Base-by-base conservation (phyloP, 1,140 invertebrate species). In the Diorhabda elongata region DNA sequence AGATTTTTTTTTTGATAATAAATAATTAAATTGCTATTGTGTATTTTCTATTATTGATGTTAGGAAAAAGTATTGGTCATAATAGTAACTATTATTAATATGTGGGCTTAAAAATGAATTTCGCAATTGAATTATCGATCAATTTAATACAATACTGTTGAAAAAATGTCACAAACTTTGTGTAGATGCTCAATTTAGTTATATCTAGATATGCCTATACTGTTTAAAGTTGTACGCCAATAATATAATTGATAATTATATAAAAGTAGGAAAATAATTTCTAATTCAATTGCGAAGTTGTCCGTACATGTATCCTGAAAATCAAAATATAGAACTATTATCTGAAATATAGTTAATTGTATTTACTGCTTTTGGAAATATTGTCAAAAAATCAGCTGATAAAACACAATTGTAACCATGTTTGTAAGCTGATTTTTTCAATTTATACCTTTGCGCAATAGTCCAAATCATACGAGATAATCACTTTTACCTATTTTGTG, bases 21-120 rank as follows among this genome's bases (percentile, higher is more conserved):
- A 52, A 52, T 52, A 8, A n/a, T 8, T 52, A 3, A 52, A 6
- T 52, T n/a, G 47, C 47, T 52, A 52, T 52, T 52, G 47, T 52
- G 47, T 52, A 52, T 52, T 52, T 52, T 52, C n/a, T 52, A 52
- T 52, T 6, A 52, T 52, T 52, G 47, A 52, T 52, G 47, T 52
- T 52, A 52, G 47, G 6, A 52, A 52, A 6, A 52, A 52, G 47
- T 52, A 52, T 52, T 52, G 47, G n/a, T 52, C n/a, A 52, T 52
- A 52, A 52, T 52, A 52, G 47, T 52, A 26, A 26, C 26, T 52
- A 52, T 8, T 6, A 8, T 52, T 52, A 6, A 52, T 52, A 52
- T 52, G n/a, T 52, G 47, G 47, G 47, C 47, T 52, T 52, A 8
- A n/a, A 52, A 8, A 52, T 52, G 6, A 52, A 8, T 52, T 52